These are phyloP conservation scores for Xanthostigma xanthostigma DNA, from an alignment of 2,888 invertebrate genomes.

Conservation along the genomic window DNA sequence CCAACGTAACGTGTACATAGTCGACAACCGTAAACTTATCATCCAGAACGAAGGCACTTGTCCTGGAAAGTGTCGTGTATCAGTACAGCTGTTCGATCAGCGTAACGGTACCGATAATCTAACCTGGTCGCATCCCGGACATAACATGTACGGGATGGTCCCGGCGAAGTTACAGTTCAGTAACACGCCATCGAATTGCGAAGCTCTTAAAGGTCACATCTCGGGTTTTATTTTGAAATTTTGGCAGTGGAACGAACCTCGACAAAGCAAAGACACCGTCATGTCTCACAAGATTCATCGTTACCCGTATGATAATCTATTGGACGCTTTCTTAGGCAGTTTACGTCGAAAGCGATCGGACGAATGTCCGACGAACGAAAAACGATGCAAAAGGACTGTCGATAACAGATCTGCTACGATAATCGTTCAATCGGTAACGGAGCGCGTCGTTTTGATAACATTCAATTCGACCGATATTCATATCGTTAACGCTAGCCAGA, in stretches of 20 bases:
- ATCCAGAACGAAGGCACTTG: slow-evolving; percentile 58
- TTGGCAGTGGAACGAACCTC: slow-evolving; percentile 59
- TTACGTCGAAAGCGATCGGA: too few species aligned
- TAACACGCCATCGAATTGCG: slow-evolving; percentile 23
- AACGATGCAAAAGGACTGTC: slow-evolving; percentile 10
- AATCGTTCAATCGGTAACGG: slow-evolving; percentile 44
- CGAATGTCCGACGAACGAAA: slow-evolving; percentile 4
- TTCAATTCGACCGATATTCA: slow-evolving; percentile 60
- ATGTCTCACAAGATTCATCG: slow-evolving; percentile 6
- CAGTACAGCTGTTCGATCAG: slow-evolving; percentile 39
- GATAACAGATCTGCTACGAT: slow-evolving; percentile 4
- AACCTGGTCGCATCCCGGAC: slow-evolving; percentile 45
- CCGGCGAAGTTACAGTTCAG: slow-evolving; percentile 52
- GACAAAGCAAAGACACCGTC: slow-evolving; percentile 10
- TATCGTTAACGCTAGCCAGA: slow-evolving; percentile 63
- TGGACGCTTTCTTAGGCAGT: slow-evolving; percentile 4
- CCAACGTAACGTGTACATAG: slow-evolving; percentile 39
- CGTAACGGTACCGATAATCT: slow-evolving; percentile 36
- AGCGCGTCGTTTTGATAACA: slow-evolving; percentile 61
- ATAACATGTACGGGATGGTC: slow-evolving; percentile 53
- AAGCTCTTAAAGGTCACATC: slow-evolving; percentile 34
- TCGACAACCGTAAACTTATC: slow-evolving; percentile 47
- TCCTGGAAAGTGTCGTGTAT: slow-evolving; percentile 50
- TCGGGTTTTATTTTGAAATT: slow-evolving; percentile 68
- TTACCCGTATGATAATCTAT: slow-evolving; percentile 8